Conservation (phyloP, 2,113 vertebrate species). For the Otis tarda region DNA sequence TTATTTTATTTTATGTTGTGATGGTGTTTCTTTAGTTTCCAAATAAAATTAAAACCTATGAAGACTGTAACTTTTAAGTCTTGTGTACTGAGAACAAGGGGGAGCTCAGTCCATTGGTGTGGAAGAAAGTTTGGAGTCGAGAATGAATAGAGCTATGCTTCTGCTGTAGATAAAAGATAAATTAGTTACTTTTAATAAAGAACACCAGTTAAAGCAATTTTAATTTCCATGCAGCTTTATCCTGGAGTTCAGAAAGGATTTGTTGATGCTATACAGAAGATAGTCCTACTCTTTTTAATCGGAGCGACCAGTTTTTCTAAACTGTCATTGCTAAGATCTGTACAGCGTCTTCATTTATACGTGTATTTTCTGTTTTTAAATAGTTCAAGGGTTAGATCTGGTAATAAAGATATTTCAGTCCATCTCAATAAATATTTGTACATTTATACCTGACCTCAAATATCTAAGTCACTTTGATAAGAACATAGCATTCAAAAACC, state of each 20-base stretch:
- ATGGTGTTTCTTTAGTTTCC: background rate
- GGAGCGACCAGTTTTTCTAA: background rate
- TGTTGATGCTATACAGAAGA: background rate
- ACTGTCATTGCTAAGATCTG: background rate
- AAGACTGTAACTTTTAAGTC: background rate
- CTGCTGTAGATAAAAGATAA: background rate
- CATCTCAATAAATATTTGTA: background rate
- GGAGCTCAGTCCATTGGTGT: background rate
- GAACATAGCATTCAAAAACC: background rate
- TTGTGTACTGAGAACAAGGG: background rate
- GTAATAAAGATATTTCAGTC: background rate
- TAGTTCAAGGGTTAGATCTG: background rate
- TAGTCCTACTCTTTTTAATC: background rate
- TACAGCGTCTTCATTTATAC: background rate
- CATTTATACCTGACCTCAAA: background rate
- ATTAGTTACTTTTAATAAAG: background rate
- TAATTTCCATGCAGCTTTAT: background rate
- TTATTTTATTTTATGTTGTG: background rate
- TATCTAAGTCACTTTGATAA: background rate
- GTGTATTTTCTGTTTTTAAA: background rate
- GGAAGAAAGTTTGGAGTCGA: background rate
- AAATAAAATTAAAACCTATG: background rate
- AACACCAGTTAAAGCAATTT: background rate
- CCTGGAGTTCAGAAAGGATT: background rate
- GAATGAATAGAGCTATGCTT: background rate